These are phyloP conservation scores for Hepsetus odoe DNA, from an alignment of 2,113 vertebrate genomes.

Conservation along the genomic window DNA sequence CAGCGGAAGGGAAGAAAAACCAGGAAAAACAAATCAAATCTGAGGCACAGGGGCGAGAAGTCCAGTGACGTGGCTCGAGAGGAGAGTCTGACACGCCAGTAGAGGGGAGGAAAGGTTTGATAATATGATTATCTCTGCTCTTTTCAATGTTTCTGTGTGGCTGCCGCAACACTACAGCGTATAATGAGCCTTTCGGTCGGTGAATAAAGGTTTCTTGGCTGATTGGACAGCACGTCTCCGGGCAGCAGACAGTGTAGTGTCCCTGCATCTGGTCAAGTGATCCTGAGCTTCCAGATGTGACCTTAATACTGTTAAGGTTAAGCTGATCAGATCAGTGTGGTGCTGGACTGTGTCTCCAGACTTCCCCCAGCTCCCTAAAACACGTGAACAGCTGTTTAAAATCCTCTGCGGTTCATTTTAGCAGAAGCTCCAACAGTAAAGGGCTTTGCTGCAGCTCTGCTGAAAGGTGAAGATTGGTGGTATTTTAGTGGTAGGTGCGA, in stretches of 20 bases:
- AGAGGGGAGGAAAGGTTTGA: conserved; percentile 6
- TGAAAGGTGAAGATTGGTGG: no score
- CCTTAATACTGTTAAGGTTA: not conserved
- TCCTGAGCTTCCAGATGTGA: not conserved
- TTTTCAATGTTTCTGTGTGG: not conserved
- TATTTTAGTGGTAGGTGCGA: no score
- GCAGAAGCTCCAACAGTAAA: no score
- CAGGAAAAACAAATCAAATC: conserved; percentile 51
- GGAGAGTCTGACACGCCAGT: not conserved
- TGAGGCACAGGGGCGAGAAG: not conserved
- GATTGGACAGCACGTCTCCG: no score
- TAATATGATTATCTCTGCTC: not conserved
- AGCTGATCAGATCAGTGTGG: not conserved
- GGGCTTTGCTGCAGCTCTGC: no score
- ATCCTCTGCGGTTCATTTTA: no score
- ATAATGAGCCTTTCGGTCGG: not conserved
- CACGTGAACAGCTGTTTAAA: no score
- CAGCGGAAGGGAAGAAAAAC: conserved; percentile 17
- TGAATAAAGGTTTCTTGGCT: not conserved
- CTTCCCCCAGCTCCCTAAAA: not conserved
- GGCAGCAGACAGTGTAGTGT: no score
- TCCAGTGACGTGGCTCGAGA: conserved; percentile 52
- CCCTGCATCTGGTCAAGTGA: not conserved
- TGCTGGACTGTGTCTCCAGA: not conserved
- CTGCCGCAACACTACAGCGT: not conserved